Percentiles rank a stretch among this genome's conserved stretches.
These are phyloP conservation scores for Lycia hirtaria DNA, from an alignment of 2,888 invertebrate genomes.

Conservation along the genomic window DNA sequence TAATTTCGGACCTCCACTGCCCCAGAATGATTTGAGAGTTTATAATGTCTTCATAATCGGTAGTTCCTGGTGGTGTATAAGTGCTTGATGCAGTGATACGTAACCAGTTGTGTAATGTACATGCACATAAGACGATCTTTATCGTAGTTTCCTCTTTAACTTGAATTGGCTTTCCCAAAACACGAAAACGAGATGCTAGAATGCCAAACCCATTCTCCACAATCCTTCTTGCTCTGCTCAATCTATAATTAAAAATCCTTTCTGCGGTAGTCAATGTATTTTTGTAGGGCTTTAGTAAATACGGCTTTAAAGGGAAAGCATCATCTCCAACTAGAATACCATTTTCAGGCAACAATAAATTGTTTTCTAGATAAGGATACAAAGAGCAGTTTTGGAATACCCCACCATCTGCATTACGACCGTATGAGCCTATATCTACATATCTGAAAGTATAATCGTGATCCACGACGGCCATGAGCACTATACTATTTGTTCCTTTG, in stretches of 20 bases:
- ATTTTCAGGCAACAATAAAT: conserved; percentile 21
- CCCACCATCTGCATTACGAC: conserved; percentile 20
- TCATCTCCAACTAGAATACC: neutral
- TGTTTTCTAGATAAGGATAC: conserved; percentile 15
- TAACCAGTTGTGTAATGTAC: no score
- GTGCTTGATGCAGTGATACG: no score
- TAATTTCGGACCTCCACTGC: no score
- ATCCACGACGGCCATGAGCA: conserved; percentile 11
- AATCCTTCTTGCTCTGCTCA: neutral
- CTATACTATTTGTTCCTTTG: conserved; percentile 42
- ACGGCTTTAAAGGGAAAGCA: neutral
- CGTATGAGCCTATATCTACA: conserved; percentile 18
- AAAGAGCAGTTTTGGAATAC: conserved; percentile 8
- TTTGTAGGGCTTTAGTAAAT: neutral
- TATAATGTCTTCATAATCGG: no score
- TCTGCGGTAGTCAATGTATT: neutral
- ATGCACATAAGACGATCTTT: neutral
- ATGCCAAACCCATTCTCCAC: neutral
- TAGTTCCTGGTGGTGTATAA: no score
- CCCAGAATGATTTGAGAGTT: no score
- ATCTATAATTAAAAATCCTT: neutral
- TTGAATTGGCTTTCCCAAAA: neutral
- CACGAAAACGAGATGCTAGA: neutral
- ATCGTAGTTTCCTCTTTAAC: neutral
- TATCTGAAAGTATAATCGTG: neutral